Percentiles rank a stretch among this genome's conserved stretches.
These are phyloP conservation scores for Trigoniulus corallinus DNA, from an alignment of 1,140 invertebrate species.

Conservation along the genomic window DNA sequence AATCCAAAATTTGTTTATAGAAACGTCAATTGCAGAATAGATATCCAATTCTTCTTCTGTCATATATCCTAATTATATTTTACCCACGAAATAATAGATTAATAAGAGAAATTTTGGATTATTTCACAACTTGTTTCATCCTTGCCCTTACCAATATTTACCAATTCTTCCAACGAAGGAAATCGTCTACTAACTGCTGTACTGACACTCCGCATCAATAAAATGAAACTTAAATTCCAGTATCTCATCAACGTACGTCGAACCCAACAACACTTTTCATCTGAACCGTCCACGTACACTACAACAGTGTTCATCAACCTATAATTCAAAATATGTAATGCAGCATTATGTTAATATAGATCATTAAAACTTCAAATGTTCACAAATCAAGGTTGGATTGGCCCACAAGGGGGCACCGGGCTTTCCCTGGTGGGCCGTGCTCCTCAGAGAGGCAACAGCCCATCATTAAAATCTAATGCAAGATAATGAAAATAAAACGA, in stretches of 20 bases:
- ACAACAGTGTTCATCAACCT: conserved; percentile 14
- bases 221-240: conserved; percentile 9
- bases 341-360: no score
- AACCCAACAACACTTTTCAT: conserved; percentile 16
- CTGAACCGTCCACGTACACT: conserved; percentile 15
- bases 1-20: conserved; percentile 89
- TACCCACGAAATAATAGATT: no score
- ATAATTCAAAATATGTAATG: conserved; percentile 4
- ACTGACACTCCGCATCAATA: conserved; percentile 14
- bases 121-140: not conserved
- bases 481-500: no score
- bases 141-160: conserved; percentile 16
- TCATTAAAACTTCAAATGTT: no score
- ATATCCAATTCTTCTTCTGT: conserved; percentile 77
- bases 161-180: conserved; percentile 14
- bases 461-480: no score
- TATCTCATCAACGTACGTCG: conserved; percentile 18
- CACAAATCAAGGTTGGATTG: no score
- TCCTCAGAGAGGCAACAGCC: no score
- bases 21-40: conserved; percentile 69
- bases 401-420: no score
- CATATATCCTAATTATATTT: conserved; percentile 51
- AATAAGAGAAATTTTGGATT: no score
- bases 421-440: no score
- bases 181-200: conserved; percentile 16